phyloP scores from a whole-genome alignment of 1,140 invertebrate genomes.

The Apis laboriosa region DNA sequence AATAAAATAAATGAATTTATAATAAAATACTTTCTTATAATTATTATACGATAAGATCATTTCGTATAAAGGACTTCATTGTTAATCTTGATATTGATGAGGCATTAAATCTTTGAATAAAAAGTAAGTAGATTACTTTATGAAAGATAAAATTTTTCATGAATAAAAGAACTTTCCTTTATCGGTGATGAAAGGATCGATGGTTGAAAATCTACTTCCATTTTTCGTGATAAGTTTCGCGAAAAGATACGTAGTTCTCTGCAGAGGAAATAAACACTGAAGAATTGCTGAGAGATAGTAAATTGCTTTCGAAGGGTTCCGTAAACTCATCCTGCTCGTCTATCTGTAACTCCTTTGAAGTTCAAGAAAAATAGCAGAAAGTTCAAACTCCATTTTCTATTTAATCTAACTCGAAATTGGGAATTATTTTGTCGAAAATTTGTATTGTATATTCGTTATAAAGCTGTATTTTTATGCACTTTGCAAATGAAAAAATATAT shows the following conservation, averaged over 20 bases:
- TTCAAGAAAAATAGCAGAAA: not conserved
- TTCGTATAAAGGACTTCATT: no score
- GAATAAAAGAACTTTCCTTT: no score
- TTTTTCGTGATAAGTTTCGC: no score
- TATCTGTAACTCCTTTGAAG: not conserved
- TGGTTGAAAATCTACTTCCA: not conserved
- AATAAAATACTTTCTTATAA: no score
- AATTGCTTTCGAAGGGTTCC: not conserved
- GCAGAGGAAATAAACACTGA: not conserved
- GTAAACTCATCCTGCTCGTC: not conserved
- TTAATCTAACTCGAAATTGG: not conserved
- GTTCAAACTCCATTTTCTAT: not conserved
- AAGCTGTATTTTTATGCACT: not conserved
- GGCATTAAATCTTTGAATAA: no score
- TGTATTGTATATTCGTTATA: not conserved
- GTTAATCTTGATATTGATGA: no score
- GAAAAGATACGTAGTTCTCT: not conserved
- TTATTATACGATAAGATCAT: no score
- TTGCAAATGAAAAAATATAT: no score
- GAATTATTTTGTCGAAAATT: not conserved
- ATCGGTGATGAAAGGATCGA: not conserved
- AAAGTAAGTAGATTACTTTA: no score
- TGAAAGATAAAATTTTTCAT: no score
- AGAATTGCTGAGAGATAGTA: not conserved
- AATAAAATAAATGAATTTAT: no score